These are phyloP conservation scores for Chelidonichthys spinosus DNA, from an alignment of 2,797 vertebrate genomes.

Conservation along the genomic window DNA sequence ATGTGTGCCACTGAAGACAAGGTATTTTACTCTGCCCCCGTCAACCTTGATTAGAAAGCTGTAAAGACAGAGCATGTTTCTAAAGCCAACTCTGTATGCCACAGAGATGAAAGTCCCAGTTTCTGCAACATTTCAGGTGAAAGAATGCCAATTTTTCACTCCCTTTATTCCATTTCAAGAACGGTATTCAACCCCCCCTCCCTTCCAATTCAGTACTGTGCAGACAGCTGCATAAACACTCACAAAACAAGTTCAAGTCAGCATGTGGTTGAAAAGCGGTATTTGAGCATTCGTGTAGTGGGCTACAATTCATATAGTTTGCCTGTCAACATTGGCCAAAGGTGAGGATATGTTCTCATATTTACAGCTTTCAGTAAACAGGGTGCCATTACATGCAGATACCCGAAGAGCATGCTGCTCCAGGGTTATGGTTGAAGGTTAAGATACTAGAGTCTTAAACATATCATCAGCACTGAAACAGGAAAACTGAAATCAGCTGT, in stretches of 20 bases:
- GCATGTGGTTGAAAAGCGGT: conserved; percentile 36
- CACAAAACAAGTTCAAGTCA: conserved; percentile 21
- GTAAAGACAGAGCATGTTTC: conserved; percentile 26
- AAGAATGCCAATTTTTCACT: conserved; percentile 40
- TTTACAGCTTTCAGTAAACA: conserved; percentile 19
- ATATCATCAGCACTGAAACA: conserved; percentile 60
- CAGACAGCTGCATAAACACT: conserved; percentile 59
- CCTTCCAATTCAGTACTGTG: conserved; percentile 26
- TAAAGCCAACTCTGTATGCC: conserved; percentile 15
- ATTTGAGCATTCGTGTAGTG: conserved; percentile 15
- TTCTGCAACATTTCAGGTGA: conserved; percentile 39
- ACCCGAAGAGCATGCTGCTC: conserved; percentile 29
- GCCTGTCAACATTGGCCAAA: conserved; percentile 28
- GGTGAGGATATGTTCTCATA: conserved; percentile 4
- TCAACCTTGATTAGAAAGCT: conserved; percentile 18
- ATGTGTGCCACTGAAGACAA: not conserved
- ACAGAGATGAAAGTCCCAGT: conserved; percentile 25
- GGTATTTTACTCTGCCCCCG: conserved; percentile 16
- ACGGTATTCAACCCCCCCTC: conserved; percentile 2
- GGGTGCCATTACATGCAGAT: conserved; percentile 16
- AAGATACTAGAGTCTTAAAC: conserved; percentile 51
- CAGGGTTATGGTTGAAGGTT: conserved; percentile 37
- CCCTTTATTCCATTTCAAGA: conserved; percentile 33
- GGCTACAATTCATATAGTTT: conserved; percentile 27
- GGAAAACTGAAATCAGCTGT: conserved; percentile 72